Percentiles rank a stretch among this genome's conserved stretches.
Evolutionary conservation across 2,888 invertebrate species (phyloP).

Genomic region (Leptogaster cylindrica): DNA sequence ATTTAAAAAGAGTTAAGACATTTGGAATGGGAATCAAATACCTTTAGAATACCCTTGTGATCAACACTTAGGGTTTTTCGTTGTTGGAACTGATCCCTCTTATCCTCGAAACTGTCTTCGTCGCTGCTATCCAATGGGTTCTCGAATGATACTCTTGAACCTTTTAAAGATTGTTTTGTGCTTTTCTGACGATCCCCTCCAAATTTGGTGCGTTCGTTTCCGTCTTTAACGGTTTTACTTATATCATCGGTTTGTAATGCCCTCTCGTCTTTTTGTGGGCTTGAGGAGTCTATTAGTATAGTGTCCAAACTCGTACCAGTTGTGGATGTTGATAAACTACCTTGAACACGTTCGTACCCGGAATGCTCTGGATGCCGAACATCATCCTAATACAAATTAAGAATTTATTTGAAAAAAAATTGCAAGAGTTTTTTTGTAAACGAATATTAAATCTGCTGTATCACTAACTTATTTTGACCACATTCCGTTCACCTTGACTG

Average conservation of each 20-base stretch:
- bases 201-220: slow-evolving; percentile 15
- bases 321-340: slow-evolving; percentile 66
- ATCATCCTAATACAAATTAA: slow-evolving; percentile 47
- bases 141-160: slow-evolving; percentile 61
- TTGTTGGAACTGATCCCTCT: slow-evolving; percentile 60
- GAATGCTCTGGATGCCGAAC: slow-evolving; percentile 52
- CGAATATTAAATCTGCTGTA: no score
- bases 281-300: slow-evolving; percentile 49
- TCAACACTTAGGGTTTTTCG: slow-evolving; percentile 61
- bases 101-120: slow-evolving; percentile 61
- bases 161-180: slow-evolving; percentile 55
- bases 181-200: slow-evolving; percentile 24
- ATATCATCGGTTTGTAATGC: slow-evolving; percentile 52
- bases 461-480: no score
- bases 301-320: slow-evolving; percentile 69
- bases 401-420: neutral
- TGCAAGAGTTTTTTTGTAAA: no score
- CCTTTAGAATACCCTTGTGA: slow-evolving; percentile 61
- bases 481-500: no score
- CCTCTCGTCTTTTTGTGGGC: slow-evolving; percentile 25
- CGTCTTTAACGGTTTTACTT: slow-evolving; percentile 53
- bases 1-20: neutral
- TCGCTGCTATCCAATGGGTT: slow-evolving; percentile 57
- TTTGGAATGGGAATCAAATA: slow-evolving; percentile 42
- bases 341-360: slow-evolving; percentile 59